Percentiles rank a stretch among this genome's conserved stretches.
phyloP scores from a whole-genome alignment of 2,113 vertebrate species.

The Xiphophorus maculatus region DNA sequence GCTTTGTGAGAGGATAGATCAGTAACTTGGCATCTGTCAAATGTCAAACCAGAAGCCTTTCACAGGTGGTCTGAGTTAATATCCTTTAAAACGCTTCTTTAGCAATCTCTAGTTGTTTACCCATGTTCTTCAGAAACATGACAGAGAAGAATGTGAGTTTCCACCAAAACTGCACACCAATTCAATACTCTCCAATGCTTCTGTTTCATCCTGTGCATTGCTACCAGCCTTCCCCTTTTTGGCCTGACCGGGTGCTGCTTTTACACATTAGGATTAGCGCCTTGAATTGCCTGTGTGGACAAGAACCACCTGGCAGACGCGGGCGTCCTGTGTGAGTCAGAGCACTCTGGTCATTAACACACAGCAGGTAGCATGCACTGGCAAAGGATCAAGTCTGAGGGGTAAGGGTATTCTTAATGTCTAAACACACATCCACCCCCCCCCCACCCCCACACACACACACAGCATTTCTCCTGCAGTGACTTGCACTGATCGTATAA shows the following conservation, averaged over 20 bases:
- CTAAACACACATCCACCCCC: conserved; percentile 16
- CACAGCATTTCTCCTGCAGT: not conserved
- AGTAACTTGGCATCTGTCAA: not conserved
- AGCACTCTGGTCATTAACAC: conserved; percentile 53
- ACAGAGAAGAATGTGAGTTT: conserved; percentile 14
- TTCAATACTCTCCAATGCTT: not conserved
- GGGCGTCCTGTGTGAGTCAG: conserved; percentile 40
- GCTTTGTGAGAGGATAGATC: not conserved
- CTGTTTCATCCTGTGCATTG: conserved; percentile 11
- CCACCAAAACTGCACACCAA: conserved; percentile 18
- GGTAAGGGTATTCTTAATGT: conserved; percentile 34
- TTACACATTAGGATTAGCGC: conserved; percentile 60
- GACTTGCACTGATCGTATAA: conserved; percentile 47
- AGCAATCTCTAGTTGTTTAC: conserved; percentile 6
- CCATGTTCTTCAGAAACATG: conserved; percentile 8
- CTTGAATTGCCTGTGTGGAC: conserved; percentile 54
- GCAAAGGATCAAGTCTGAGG: conserved; percentile 36
- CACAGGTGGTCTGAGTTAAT: conserved; percentile 8
- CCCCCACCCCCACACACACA: conserved; percentile 18
- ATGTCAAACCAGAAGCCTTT: conserved; percentile 7
- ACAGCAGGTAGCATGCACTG: conserved; percentile 48
- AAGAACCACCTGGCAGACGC: conserved; percentile 68
- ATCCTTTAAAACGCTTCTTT: conserved; percentile 6
- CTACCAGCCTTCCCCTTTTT: conserved; percentile 1
- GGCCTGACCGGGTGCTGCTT: conserved; percentile 40